Conservation (phyloP, 2,888 invertebrate species). For the Stomorhina lunata region DNA sequence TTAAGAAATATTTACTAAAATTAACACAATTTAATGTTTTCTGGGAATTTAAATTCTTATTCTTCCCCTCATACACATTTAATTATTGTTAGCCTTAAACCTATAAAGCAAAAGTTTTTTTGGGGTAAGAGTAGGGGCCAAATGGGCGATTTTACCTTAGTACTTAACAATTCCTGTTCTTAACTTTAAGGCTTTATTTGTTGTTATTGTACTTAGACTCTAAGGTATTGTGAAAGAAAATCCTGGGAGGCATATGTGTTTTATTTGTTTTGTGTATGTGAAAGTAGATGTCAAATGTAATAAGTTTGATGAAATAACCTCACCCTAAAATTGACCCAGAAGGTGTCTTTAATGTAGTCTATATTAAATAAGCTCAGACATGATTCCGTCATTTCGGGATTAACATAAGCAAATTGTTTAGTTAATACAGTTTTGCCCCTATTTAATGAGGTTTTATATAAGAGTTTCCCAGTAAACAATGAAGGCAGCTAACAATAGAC, state of each 20-base stretch:
- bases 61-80: background rate
- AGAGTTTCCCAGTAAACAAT: too few species aligned
- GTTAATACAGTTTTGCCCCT: background rate
- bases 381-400: slow-evolving; percentile 23
- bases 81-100: background rate
- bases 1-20: background rate
- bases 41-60: background rate
- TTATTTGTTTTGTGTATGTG: background rate
- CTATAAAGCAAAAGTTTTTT: background rate
- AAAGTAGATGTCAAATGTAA: background rate
- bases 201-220: slow-evolving; percentile 5
- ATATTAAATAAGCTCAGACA: background rate
- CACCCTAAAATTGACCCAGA: slow-evolving; percentile 30
- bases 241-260: background rate
- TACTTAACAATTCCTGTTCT: background rate
- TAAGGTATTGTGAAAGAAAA: slow-evolving; percentile 2
- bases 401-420: background rate
- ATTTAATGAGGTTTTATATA: too few species aligned
- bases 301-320: background rate
- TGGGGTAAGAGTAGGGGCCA: background rate
- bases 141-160: too few species aligned
- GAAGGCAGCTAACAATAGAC: too few species aligned
- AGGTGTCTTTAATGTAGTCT: background rate
- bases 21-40: background rate
- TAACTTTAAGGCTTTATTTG: background rate